A percentile compares a stretch with the other conserved stretches of the same genome.
These are phyloP conservation scores for Micronisus gabar DNA, from an alignment of 2,113 vertebrate genomes.

Conservation along the genomic window DNA sequence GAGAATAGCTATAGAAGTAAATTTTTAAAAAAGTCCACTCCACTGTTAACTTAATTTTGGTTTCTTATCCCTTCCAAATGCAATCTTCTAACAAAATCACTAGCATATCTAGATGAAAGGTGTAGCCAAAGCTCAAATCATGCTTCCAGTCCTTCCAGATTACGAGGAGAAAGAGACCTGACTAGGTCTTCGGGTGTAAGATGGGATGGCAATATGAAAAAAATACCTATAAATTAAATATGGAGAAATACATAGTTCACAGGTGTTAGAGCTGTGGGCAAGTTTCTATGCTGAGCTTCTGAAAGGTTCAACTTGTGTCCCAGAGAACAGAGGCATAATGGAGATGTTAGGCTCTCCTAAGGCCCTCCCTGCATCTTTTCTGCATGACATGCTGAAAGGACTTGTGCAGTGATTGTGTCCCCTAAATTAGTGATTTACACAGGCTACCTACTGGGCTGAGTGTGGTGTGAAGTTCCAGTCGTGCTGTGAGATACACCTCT, in stretches of 20 bases:
- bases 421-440: not conserved
- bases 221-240: not conserved
- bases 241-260: not conserved
- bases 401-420: not conserved
- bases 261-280: not conserved
- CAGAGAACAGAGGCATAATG: not conserved
- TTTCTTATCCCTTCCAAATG: not conserved
- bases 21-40: not conserved
- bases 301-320: not conserved
- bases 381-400: not conserved
- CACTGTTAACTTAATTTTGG: not conserved
- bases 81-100: not conserved
- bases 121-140: not conserved
- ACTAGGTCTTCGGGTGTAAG: not conserved
- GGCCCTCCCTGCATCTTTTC: not conserved
- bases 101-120: not conserved
- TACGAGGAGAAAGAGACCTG: not conserved
- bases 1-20: not conserved
- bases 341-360: not conserved
- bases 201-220: not conserved
- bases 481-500: not conserved
- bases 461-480: not conserved
- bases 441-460: not conserved
- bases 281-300: not conserved
- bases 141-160: not conserved